These are phyloP conservation scores for Pristionchus maxplancki DNA, from an alignment of 2,888 invertebrate species.

Conservation along the genomic window DNA sequence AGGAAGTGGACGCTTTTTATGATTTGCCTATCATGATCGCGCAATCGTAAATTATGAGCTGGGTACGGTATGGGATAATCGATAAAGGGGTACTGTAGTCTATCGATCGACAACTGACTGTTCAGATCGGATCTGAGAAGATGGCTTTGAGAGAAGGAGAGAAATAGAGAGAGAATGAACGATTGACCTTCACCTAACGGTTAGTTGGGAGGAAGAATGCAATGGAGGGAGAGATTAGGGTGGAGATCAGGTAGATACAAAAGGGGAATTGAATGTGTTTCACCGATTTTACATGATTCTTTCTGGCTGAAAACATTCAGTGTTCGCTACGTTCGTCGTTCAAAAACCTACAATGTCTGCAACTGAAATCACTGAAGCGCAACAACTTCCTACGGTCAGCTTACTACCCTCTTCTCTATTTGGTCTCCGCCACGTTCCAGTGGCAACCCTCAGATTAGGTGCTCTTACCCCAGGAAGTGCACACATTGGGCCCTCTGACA, in stretches of 20 bases:
- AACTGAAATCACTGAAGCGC: neutral
- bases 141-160: conserved; percentile 5
- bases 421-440: neutral
- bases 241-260: conserved; percentile 1
- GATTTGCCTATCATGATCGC: neutral
- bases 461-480: neutral
- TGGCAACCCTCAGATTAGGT: conserved; percentile 12
- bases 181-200: conserved; percentile 43
- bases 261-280: neutral
- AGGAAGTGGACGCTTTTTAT: neutral
- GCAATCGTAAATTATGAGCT: neutral
- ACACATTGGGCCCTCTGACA: neutral
- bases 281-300: too few relatives aligned
- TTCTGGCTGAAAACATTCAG: too few relatives aligned
- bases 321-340: too few relatives aligned
- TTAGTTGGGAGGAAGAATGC: conserved; percentile 1
- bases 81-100: neutral
- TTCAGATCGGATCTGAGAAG: neutral
- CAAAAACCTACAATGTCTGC: too few relatives aligned
- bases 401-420: neutral
- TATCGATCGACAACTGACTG: neutral
- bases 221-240: conserved; percentile 15
- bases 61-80: neutral
- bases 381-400: neutral
- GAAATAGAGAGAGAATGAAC: conserved; percentile 13